Percentiles rank a stretch among this genome's conserved stretches.
These are phyloP conservation scores for Manis javanica DNA, from an alignment of 2,797 vertebrate genomes.

Conservation along the genomic window DNA sequence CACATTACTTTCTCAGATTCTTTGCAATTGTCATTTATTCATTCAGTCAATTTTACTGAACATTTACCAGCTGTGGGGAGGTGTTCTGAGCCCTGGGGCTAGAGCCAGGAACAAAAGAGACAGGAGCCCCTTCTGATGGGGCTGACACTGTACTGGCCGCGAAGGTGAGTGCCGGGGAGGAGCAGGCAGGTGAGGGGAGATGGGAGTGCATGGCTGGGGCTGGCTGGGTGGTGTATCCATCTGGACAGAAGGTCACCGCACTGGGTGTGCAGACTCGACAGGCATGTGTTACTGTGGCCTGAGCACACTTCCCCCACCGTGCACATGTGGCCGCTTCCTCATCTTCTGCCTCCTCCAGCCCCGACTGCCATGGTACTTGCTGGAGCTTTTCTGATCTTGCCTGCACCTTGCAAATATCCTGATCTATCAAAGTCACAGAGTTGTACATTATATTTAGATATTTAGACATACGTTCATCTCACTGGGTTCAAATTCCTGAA, in stretches of 20 bases:
- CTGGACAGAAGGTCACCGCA: fast-evolving
- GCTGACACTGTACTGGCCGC: fast-evolving
- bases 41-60: not conserved
- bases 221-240: not conserved
- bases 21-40: not conserved
- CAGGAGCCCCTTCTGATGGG: not conserved
- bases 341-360: not conserved
- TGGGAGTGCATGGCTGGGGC: fast-evolving
- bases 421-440: not conserved
- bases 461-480: not conserved
- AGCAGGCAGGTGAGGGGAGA: not conserved
- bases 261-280: fast-evolving
- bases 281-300: fast-evolving
- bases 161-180: not conserved
- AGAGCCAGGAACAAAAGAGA: not conserved
- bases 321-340: not conserved
- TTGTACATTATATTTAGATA: not conserved
- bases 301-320: fast-evolving
- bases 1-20: not conserved
- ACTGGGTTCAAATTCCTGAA: not conserved
- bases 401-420: not conserved
- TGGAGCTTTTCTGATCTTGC: not conserved
- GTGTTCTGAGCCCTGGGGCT: too few relatives aligned
- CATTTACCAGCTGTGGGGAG: not conserved
- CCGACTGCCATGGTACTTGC: not conserved